Evolutionary conservation across 2,888 invertebrate genomes (phyloP).

Genomic region (Tribolium freemani): DNA sequence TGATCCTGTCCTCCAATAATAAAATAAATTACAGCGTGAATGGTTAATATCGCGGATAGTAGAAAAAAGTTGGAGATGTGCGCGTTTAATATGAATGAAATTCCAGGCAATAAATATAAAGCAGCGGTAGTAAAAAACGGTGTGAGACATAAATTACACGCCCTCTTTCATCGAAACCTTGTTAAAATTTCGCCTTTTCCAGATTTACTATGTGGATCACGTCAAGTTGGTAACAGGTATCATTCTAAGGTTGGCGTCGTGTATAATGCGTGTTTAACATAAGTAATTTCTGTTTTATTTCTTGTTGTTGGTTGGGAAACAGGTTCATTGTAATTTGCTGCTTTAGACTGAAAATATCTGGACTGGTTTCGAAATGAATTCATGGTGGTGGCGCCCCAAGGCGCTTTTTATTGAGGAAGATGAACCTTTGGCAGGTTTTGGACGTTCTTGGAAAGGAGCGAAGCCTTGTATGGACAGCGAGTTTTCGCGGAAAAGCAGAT

Average conservation of each 20-base stretch:
- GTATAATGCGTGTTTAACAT: slow-evolving; percentile 35
- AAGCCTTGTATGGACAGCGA: too few species aligned
- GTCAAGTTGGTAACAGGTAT: slow-evolving; percentile 34
- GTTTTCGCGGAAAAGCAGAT: too few species aligned
- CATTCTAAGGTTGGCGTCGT: slow-evolving; percentile 37
- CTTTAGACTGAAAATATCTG: slow-evolving; percentile 11
- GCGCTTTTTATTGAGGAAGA: slow-evolving; percentile 1
- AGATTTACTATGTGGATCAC: slow-evolving; percentile 28
- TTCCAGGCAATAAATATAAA: slow-evolving; percentile 23
- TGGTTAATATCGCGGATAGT: slow-evolving; percentile 7
- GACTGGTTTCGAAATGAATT: slow-evolving; percentile 20
- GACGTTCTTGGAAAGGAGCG: not conserved
- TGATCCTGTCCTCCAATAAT: slow-evolving; percentile 29
- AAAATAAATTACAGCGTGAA: slow-evolving; percentile 20
- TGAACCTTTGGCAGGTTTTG: not conserved
- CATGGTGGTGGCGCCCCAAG: slow-evolving; percentile 8
- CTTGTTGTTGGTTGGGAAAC: slow-evolving; percentile 1
- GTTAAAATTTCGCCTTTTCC: slow-evolving; percentile 14
- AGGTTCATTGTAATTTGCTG: slow-evolving; percentile 32
- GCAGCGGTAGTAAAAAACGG: slow-evolving; percentile 25
- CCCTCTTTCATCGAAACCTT: not conserved
- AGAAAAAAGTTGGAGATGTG: slow-evolving; percentile 22
- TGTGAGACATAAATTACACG: slow-evolving; percentile 22
- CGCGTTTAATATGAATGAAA: slow-evolving; percentile 31
- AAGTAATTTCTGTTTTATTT: slow-evolving; percentile 31